These are phyloP conservation scores for Netelia melanura DNA, from an alignment of 2,888 invertebrate genomes.

Conservation along the genomic window DNA sequence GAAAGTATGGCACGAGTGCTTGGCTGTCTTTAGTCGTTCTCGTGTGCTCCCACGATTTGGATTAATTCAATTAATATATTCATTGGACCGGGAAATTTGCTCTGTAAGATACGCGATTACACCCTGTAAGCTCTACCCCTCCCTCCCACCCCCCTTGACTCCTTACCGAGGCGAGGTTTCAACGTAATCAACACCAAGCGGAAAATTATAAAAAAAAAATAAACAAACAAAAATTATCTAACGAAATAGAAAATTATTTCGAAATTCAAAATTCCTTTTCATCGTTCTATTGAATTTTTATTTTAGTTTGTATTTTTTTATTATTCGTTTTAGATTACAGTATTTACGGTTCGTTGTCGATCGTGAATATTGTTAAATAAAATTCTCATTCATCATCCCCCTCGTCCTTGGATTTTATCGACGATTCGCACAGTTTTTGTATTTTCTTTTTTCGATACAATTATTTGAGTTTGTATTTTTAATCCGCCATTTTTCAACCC, in stretches of 20 bases:
- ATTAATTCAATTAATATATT: constrained; percentile 79
- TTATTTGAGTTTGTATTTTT: constrained; percentile 22
- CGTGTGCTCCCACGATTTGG: constrained; percentile 61
- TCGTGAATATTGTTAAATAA: not conserved
- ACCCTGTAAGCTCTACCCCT: constrained; percentile 36
- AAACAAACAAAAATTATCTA: not conserved
- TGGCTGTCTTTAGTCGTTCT: constrained; percentile 74
- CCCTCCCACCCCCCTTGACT: not conserved
- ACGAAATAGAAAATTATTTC: no score
- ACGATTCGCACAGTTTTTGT: not conserved
- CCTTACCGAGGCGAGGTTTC: not conserved
- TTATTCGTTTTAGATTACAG: no score
- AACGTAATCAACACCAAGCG: not conserved
- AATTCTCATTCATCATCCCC: not conserved
- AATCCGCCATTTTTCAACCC: constrained; percentile 35
- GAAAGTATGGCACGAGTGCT: constrained; percentile 65
- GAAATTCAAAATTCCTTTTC: no score
- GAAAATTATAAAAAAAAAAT: constrained; percentile 6
- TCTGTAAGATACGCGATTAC: constrained; percentile 53
- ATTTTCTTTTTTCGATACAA: not conserved
- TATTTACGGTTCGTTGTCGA: no score
- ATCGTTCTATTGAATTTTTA: no score
- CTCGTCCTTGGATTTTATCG: not conserved
- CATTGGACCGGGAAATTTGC: constrained; percentile 70
- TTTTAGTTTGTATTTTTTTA: no score